phyloP scores from a whole-genome alignment of 2,113 vertebrate genomes.

The Salvelinus alpinus region DNA sequence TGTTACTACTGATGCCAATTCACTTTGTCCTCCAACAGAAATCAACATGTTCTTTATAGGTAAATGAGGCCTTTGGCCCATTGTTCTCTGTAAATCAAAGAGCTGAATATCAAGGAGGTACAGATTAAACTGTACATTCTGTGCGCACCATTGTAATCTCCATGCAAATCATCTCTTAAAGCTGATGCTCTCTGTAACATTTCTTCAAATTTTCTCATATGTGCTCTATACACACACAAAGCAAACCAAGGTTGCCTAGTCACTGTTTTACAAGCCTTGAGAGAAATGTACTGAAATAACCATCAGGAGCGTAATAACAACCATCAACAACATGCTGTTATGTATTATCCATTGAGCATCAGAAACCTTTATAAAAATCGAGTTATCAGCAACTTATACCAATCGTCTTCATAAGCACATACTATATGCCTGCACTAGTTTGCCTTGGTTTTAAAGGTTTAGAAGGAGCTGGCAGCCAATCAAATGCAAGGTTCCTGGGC shows the following conservation, averaged over 20 bases:
- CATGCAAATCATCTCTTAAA: background rate
- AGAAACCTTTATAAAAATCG: background rate
- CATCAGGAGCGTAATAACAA: too few species aligned
- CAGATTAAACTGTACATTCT: background rate
- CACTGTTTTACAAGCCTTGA: background rate
- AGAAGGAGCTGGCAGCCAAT: background rate
- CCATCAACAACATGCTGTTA: background rate
- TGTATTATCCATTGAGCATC: background rate
- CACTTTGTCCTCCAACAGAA: background rate
- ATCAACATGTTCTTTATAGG: background rate
- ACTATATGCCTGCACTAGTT: background rate
- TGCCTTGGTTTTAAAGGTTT: background rate
- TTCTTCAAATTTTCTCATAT: too few species aligned
- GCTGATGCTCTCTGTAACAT: background rate
- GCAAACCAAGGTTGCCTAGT: background rate
- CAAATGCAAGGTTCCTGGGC: background rate
- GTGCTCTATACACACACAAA: too few species aligned
- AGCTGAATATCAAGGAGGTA: slow-evolving; percentile 3
- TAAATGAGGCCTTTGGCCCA: background rate
- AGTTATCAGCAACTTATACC: background rate
- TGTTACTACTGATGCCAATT: background rate
- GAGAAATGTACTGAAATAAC: too few species aligned
- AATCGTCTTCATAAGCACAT: background rate
- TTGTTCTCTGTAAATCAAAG: background rate
- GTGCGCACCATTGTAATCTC: background rate